A percentile compares a stretch with the other conserved stretches of the same genome.
Conservation (phyloP, 1,140 invertebrate species). For the Meteorus sp. region DNA sequence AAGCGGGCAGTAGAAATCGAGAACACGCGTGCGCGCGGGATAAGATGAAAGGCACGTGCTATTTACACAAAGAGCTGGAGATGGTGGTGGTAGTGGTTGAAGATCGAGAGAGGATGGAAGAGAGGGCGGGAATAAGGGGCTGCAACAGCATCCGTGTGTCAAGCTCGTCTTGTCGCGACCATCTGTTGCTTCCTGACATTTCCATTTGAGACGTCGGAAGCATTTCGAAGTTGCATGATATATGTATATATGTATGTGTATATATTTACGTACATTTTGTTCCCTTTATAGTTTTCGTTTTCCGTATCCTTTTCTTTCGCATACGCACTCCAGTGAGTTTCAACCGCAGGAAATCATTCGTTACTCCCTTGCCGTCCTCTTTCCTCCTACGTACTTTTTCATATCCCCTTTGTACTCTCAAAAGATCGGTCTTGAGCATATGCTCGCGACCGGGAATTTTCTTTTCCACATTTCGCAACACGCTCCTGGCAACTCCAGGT, state of each 20-base stretch:
- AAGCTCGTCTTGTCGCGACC: slow-evolving; percentile 34
- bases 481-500: too few relatives aligned
- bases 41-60: slow-evolving; percentile 38
- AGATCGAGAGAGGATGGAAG: neutral
- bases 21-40: slow-evolving; percentile 1
- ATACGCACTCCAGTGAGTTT: too few relatives aligned
- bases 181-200: slow-evolving; percentile 48
- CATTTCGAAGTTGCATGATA: slow-evolving; percentile 9
- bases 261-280: neutral
- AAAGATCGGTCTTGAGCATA: too few relatives aligned
- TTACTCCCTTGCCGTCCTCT: too few relatives aligned
- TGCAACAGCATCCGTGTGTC: slow-evolving; percentile 37
- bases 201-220: slow-evolving; percentile 34
- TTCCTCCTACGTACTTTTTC: too few relatives aligned
- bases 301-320: too few relatives aligned
- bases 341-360: too few relatives aligned
- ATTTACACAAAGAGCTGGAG: slow-evolving; percentile 22
- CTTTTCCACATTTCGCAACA: too few relatives aligned
- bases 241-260: neutral
- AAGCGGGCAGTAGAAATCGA: neutral
- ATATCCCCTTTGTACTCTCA: too few relatives aligned
- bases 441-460: too few relatives aligned
- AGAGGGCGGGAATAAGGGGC: slow-evolving; percentile 10
- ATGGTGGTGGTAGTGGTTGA: neutral
- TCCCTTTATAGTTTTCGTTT: slow-evolving; percentile 2